These are phyloP conservation scores for Cosmia trapezina DNA, from an alignment of 2,888 invertebrate species.

Conservation along the genomic window DNA sequence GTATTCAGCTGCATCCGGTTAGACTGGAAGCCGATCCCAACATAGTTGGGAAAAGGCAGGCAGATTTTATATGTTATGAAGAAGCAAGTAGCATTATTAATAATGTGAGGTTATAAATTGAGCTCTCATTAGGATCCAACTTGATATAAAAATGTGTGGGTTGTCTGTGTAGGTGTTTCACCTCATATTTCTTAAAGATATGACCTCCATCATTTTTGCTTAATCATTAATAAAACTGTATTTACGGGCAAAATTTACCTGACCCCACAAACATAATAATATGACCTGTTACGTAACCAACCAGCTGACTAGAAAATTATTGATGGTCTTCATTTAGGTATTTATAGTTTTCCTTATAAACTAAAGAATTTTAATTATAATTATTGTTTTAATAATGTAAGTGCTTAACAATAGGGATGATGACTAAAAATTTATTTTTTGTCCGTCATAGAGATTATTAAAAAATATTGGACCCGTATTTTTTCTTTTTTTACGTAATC, in stretches of 20 bases:
- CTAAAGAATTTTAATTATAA: slow-evolving; percentile 27
- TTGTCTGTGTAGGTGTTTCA: slow-evolving; percentile 26
- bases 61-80: background rate
- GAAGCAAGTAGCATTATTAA: background rate
- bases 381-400: slow-evolving; percentile 24
- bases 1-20: too few relatives aligned
- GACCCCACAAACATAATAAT: background rate
- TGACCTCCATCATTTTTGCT: slow-evolving; percentile 24
- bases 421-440: too few relatives aligned
- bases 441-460: too few relatives aligned
- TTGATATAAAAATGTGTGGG: slow-evolving; percentile 30
- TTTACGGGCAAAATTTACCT: slow-evolving; percentile 30
- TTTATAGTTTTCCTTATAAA: slow-evolving; percentile 40
- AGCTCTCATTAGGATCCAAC: background rate
- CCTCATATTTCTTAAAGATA: slow-evolving; percentile 21
- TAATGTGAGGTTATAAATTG: slow-evolving; percentile 6
- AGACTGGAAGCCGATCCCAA: too few relatives aligned
- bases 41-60: too few relatives aligned
- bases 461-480: too few relatives aligned
- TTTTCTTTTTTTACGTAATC: too few relatives aligned
- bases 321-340: slow-evolving; percentile 19
- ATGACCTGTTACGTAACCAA: slow-evolving; percentile 29
- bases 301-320: slow-evolving; percentile 49
- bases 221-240: slow-evolving; percentile 29
- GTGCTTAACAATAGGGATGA: background rate